Percentiles rank a stretch among this genome's conserved stretches.
Conservation (phyloP, 2,113 vertebrate genomes). For the Charina bottae region DNA sequence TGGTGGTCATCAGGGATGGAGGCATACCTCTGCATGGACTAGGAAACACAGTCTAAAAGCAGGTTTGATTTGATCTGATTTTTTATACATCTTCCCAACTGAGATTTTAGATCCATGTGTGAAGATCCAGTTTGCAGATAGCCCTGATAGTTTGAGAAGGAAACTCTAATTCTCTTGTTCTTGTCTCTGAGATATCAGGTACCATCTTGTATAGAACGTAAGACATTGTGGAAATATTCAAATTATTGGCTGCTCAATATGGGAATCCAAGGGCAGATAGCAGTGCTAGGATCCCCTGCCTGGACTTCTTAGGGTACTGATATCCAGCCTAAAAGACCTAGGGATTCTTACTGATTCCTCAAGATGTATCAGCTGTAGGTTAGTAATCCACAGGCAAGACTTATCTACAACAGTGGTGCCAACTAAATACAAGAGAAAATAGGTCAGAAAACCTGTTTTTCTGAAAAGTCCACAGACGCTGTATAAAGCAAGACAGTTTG, state of each 20-base stretch:
- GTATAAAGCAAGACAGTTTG: neutral
- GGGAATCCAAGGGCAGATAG: neutral
- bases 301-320: neutral
- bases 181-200: too few relatives aligned
- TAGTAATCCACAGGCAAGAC: neutral
- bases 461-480: neutral
- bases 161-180: too few relatives aligned
- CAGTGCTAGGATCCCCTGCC: neutral
- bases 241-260: neutral
- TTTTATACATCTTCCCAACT: neutral
- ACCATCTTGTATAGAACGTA: neutral
- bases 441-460: neutral
- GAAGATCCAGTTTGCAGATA: neutral
- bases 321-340: neutral
- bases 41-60: neutral
- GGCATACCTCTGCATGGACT: neutral
- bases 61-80: neutral
- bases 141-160: neutral
- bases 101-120: neutral
- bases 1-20: neutral
- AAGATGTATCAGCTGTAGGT: neutral
- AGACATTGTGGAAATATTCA: neutral
- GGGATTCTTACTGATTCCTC: neutral
- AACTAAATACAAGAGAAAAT: neutral
- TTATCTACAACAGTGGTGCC: neutral